Evolutionary conservation across 2,797 vertebrate genomes (phyloP), one percentile per base, ranked within the genome.

Genomic region (Pantherophis alleghaniensis): DNA sequence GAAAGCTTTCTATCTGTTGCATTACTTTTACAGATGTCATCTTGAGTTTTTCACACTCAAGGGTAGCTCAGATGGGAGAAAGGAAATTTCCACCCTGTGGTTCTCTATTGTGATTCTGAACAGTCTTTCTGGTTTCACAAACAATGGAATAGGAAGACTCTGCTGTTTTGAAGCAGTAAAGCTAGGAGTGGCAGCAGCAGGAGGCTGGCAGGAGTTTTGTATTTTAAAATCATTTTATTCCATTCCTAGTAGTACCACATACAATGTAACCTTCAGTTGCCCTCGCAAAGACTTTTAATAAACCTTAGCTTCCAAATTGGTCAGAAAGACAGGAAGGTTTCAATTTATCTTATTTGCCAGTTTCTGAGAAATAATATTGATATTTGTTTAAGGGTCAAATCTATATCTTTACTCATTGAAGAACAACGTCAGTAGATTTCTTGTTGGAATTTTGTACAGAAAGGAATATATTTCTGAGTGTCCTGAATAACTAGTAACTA

Each of bases 91-190:
- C 87, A 92, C 26, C 51, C 5, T 91, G 63, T 93, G 92, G 93
- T 91, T 93, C 83, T 0, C 3, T 89, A 59, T 95, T 96, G 66
- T 91, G 87, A 89, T 95, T 88, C 87, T 74, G 3, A 7, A 0
- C 20, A 3, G 26, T 6, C 94, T 93, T 88, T 87, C 55, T 88
- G 87, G 56, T 0, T 63, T 83, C 0, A 0, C 51, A 59, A 3
- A 1, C 26, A 0, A 89, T 1, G 59, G 7, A 92, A 94, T 57
- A 91, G n/a, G 88, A 92, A 79, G 87, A 92, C 87, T 1, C 42
- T 53, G 42, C 32, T 92, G 57, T 32, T 95, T 87, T 55, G n/a
- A 93, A 96, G 90, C 57, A 51, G 6, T n/a, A 13, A 88, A 95
- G 93, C 86, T 18, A 87, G 86, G n/a, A 5, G 0, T 4, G 79